Conservation (phyloP, 2,113 vertebrate species). For the Phalacrocorax brasilianus region DNA sequence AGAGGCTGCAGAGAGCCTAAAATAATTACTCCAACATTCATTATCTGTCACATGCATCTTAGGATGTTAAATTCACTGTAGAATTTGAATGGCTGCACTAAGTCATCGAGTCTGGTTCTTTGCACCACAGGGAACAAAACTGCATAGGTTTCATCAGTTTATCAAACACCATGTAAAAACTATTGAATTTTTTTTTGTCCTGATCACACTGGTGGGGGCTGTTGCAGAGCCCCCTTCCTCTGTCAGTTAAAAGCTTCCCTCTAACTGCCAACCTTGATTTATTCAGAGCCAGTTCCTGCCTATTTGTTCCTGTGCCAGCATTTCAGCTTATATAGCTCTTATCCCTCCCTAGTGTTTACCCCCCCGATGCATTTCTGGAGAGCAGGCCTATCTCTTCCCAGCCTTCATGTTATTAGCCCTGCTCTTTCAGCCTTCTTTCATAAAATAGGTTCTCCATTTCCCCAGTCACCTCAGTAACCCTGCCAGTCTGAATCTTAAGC, state of each 20-base stretch:
- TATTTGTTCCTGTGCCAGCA: slow-evolving; percentile 67
- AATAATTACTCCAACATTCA: not conserved
- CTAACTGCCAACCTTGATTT: slow-evolving; percentile 57
- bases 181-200: not conserved
- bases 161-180: not conserved
- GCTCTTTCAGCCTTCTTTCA: slow-evolving; percentile 51
- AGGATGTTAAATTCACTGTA: not conserved
- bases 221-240: not conserved
- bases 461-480: slow-evolving; percentile 43
- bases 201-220: not conserved
- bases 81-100: not conserved
- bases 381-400: slow-evolving; percentile 59
- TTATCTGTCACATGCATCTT: not conserved
- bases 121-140: not conserved
- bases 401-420: slow-evolving; percentile 58
- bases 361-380: slow-evolving; percentile 40
- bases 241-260: slow-evolving; percentile 32
- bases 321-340: slow-evolving; percentile 68
- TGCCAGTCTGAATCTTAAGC: slow-evolving; percentile 36
- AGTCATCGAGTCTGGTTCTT: not conserved
- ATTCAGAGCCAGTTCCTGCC: slow-evolving; percentile 58
- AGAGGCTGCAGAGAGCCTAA: not conserved
- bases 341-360: slow-evolving; percentile 62
- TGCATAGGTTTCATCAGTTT: not conserved
- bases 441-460: slow-evolving; percentile 48